Conservation (phyloP, 2,888 invertebrate species). For the Bellardia bayeri region DNA sequence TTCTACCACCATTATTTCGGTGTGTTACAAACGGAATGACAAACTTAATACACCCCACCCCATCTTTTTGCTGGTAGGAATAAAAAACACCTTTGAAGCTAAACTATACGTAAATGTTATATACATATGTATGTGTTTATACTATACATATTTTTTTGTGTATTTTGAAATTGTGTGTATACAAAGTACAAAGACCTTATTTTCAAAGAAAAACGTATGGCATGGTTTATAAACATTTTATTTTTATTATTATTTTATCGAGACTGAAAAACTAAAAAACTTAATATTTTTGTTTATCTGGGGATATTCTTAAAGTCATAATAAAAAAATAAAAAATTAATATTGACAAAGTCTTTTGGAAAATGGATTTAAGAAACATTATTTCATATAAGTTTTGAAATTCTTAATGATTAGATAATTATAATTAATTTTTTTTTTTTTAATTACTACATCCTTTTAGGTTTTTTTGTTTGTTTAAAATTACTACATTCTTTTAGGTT, state of each 20-base stretch:
- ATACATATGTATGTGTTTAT: not conserved
- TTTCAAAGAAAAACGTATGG: not conserved
- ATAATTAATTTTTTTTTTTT: too few species aligned
- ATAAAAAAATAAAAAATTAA: not conserved
- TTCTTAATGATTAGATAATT: not conserved
- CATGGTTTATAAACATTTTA: not conserved
- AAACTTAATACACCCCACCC: too few species aligned
- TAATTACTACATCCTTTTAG: too few species aligned
- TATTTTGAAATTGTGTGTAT: not conserved
- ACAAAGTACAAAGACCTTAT: not conserved
- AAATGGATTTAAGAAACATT: conserved; percentile 2
- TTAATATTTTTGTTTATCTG: not conserved
- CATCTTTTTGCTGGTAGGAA: too few species aligned
- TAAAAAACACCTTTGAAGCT: too few species aligned
- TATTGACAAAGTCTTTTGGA: not conserved
- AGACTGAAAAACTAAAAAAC: not conserved
- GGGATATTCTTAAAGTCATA: not conserved
- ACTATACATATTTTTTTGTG: too few species aligned
- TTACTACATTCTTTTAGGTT: too few species aligned
- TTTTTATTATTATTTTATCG: too few species aligned
- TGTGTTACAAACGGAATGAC: too few species aligned
- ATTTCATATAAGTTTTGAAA: not conserved
- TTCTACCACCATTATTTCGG: too few species aligned
- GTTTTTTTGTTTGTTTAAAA: too few species aligned
- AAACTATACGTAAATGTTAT: too few species aligned